Evolutionary conservation across 2,113 vertebrate species (phyloP).

Genomic region (Sialia sialis): DNA sequence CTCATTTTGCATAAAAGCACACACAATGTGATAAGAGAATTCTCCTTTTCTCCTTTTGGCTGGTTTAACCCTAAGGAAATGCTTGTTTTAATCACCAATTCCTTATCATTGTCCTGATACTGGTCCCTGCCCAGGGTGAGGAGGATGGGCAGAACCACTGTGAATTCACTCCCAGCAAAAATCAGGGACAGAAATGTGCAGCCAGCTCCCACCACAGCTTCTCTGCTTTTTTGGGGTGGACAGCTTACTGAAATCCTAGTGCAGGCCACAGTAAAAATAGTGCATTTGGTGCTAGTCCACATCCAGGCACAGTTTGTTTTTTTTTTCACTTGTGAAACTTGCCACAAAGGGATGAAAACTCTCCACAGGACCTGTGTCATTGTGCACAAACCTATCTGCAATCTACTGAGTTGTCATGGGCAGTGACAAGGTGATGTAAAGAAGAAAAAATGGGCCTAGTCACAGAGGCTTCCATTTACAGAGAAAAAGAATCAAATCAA

Average conservation of each 20-base stretch:
- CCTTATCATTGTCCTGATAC: background rate
- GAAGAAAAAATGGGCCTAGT: background rate
- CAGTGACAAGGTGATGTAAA: background rate
- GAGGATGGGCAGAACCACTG: background rate
- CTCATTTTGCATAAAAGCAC: rapidly evolving
- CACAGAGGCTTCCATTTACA: background rate
- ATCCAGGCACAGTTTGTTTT: background rate
- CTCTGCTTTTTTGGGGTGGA: background rate
- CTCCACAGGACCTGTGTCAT: background rate
- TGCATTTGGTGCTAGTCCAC: background rate
- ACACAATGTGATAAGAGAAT: rapidly evolving
- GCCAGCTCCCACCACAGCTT: background rate
- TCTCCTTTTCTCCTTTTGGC: background rate
- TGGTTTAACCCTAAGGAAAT: background rate
- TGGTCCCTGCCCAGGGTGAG: background rate
- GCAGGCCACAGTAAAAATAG: background rate
- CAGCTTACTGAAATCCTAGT: background rate
- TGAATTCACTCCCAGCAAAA: rapidly evolving
- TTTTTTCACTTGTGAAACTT: background rate
- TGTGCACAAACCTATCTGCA: background rate
- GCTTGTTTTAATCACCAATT: background rate
- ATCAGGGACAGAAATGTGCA: background rate
- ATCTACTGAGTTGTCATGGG: background rate
- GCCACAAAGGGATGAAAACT: background rate
- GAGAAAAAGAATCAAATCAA: background rate